Evolutionary conservation across 2,797 vertebrate species (phyloP).

Genomic region (Loriculus beryllinus): DNA sequence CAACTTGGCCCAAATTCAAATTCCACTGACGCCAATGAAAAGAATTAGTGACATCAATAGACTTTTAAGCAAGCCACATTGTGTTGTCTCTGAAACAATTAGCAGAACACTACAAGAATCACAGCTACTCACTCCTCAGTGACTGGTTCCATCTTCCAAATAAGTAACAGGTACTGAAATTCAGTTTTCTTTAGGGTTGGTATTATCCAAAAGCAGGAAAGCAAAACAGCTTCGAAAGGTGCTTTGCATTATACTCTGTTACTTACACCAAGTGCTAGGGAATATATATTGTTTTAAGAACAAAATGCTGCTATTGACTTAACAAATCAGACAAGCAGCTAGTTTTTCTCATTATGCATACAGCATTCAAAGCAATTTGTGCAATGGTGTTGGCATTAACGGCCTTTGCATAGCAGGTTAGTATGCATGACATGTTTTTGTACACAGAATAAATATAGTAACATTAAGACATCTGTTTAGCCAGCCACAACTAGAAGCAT

Average conservation of each 20-base stretch:
- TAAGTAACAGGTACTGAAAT: slow-evolving; percentile 33
- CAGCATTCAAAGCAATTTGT: slow-evolving; percentile 59
- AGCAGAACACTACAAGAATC: slow-evolving; percentile 17
- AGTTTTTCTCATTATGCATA: not conserved
- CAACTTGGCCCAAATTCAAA: not conserved
- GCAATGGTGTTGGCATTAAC: slow-evolving; percentile 7
- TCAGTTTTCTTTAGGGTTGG: slow-evolving; percentile 7
- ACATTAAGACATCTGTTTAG: not conserved
- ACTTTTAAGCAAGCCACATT: slow-evolving; percentile 10
- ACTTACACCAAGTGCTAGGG: slow-evolving; percentile 10
- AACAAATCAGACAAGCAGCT: slow-evolving; percentile 12
- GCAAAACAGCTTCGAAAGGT: slow-evolving; percentile 30
- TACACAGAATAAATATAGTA: slow-evolving; percentile 22
- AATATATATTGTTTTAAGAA: not conserved
- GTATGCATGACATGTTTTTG: slow-evolving; percentile 48
- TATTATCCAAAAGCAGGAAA: slow-evolving; percentile 1
- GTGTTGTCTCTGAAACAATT: not conserved
- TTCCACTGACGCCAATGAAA: not conserved
- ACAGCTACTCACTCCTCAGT: slow-evolving; percentile 35
- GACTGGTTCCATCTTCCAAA: slow-evolving; percentile 31
- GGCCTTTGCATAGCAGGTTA: slow-evolving; percentile 54
- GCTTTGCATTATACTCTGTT: not conserved
- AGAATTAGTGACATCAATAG: not conserved
- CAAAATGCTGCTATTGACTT: slow-evolving; percentile 5
- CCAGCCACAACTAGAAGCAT: slow-evolving; percentile 57